phyloP scores from a whole-genome alignment of 2,888 invertebrate species.

The Harmothoe impar region DNA sequence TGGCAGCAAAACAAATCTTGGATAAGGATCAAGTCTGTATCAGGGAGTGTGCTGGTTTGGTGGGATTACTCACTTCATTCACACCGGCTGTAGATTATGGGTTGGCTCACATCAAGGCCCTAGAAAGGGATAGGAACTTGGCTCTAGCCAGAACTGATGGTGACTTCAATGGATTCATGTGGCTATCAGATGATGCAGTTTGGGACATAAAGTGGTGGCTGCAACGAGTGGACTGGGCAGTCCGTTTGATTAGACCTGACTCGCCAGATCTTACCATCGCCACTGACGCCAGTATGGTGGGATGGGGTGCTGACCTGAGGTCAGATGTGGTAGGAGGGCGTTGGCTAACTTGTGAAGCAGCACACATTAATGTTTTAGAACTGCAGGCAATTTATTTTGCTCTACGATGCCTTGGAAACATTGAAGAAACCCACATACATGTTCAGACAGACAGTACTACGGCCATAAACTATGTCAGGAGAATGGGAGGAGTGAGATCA shows the following conservation, averaged over 20 bases:
- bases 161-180: neutral
- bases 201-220: constrained; percentile 3
- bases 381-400: neutral
- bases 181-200: neutral
- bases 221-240: no score
- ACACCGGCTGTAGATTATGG: neutral
- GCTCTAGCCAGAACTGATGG: neutral
- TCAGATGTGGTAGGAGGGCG: neutral
- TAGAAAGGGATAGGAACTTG: neutral
- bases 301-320: neutral
- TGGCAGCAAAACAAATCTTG: neutral
- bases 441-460: constrained; percentile 33
- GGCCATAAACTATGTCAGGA: no score
- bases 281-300: neutral
- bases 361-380: constrained; percentile 1
- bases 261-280: neutral
- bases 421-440: neutral
- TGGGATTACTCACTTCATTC: neutral
- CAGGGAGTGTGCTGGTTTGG: neutral
- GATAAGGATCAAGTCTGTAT: neutral
- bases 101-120: neutral
- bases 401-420: neutral
- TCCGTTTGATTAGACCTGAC: neutral
- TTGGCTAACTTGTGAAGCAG: neutral
- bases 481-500: neutral